Base-by-base conservation (phyloP, 2,888 invertebrate species). In the Hecatera dysodea region DNA sequence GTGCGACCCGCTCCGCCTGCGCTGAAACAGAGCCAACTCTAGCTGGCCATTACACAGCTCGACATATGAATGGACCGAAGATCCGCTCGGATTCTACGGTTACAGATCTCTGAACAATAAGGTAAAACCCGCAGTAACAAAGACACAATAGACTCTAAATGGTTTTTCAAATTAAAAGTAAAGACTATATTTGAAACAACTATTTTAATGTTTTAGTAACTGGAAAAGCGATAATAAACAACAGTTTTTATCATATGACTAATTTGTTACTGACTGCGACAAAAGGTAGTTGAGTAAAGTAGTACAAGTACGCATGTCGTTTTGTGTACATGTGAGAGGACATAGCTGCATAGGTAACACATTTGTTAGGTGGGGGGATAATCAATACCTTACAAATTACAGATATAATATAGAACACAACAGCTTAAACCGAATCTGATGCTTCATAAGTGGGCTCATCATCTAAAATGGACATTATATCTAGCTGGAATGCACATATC, bases 21-120 rank as follows among this genome's bases (percentile, higher is more conserved):
- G 87, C 92, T 92, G 92, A 92, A 94, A 94, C 92, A 93, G 92
- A 93, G 93, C 91, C 90, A 94, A 92, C 90, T 95, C 91, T 90
- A 89, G 82, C 86, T 90, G 87, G 87, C 90, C 88, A 92, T 90
- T 90, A 88, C 69, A 80, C 79, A 92, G 90, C 92, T 90, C 87
- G 93, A 93, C 93, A 91, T 85, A 89, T 94, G 92, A 93, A 95
- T 95, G 90, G 90, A 78, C 75, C 83, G 83, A 87, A 80, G 84
- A 88, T 89, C 88, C 89, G 87, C 88, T 87, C 79, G 82, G 78
- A 86, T 74, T 69, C 88, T 87, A 89, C 90, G 74, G 91, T 93
- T 91, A 92, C 85, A 84, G 85, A 84, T 86, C 75, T 85, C 67
- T 83, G 81, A 82, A 82, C 72, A 87, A 85, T 78, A 80, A 87